Base-by-base conservation (phyloP, 2,888 invertebrate genomes). In the Germaria angustata region DNA sequence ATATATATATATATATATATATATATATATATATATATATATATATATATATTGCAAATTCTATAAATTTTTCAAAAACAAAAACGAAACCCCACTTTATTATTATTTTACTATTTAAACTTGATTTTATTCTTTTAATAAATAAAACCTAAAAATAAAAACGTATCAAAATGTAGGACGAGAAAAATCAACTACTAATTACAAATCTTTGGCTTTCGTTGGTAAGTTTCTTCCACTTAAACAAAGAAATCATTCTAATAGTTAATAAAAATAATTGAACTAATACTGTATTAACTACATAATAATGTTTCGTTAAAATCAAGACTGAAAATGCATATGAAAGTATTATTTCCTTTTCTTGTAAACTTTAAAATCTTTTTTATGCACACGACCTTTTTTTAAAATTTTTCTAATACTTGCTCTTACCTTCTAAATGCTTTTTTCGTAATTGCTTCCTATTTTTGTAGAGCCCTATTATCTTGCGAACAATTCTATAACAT, bases 181-280 rank as follows among this genome's bases (percentile, higher is more conserved):
- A 96, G 95, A 96, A 96, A 95, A 96, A 96, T 94, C 96, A 96
- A 95, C 95, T 96, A 94, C 95, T 97, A 94, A 96, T 96, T 93
- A 95, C 96, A 94, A 96, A 96, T 95, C 95, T 96, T 93, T 97
- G 96, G 96, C 95, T 96, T 94, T 96, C 96, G 94, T 95, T 96
- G 95, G 96, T 96, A 95, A 96, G 96, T 96, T 89, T 86, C 77
- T 87, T 1, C 92, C 92, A 90, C 90, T 87, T 91, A 89, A 92
- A 90, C 93, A 86, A 85, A 86, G 84, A 86, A 84, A 90, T 92
- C 89, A 84, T 86, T 81, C 85, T 87, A 88, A 87, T 85, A 86
- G 85, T 36, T 53, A 83, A 76, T 24, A 51, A 55, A n/a, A 32
- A 34, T 17, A 22, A 22, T 34, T n/a, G 17, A 49, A 20, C 3